A percentile compares a stretch with the other conserved stretches of the same genome.
Conservation (phyloP, 2,113 vertebrate genomes). For the pig (Sus scrofa) region T2T-Sscrofa CM000819.6:79914001-79914500, state of each 20-base stretch:
- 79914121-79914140: conserved; percentile 98
- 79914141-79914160: conserved; percentile 98
- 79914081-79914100: neutral
- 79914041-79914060: neutral
- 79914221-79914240: conserved; percentile 61
- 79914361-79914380: conserved; percentile 52
- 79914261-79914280: neutral
- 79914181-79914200: conserved; percentile 92
- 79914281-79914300: neutral
- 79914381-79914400: neutral
- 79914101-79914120: neutral
- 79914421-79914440: neutral
- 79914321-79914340: neutral
- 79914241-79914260: conserved; percentile 9
- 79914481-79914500: neutral
- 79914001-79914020: neutral
- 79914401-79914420: conserved; percentile 2
- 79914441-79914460: neutral
- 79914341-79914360: neutral
- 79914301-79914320: neutral
- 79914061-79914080: neutral
- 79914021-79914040: neutral
- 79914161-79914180: conserved; percentile 98
- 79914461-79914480: neutral
- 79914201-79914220: neutral